A percentile compares a stretch with the other conserved stretches of the same genome.
phyloP scores from a whole-genome alignment of 2,113 vertebrate species.

The Crypturellus undulatus region DNA sequence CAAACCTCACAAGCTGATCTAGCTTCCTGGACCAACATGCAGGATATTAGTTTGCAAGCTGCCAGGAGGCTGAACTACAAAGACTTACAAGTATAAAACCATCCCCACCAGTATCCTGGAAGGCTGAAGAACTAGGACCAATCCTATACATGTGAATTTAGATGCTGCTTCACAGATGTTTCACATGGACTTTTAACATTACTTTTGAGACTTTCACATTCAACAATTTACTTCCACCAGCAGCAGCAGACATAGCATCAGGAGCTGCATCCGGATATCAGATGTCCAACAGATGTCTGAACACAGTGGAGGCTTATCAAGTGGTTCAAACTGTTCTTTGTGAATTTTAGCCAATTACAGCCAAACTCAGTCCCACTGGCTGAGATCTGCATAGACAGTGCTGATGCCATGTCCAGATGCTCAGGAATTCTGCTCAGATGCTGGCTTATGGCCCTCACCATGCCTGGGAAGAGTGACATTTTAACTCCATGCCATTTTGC shows the following conservation, averaged over 20 bases:
- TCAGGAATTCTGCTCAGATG: neutral
- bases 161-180: neutral
- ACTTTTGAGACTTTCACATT: neutral
- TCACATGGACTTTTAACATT: neutral
- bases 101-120: neutral
- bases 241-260: neutral
- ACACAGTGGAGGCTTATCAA: neutral
- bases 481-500: neutral
- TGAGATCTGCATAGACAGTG: neutral
- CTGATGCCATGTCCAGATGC: neutral
- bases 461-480: neutral
- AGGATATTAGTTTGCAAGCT: accelerated
- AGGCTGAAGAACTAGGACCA: neutral
- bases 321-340: neutral
- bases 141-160: neutral
- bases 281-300: neutral
- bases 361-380: neutral
- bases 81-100: neutral
- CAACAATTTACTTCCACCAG: neutral
- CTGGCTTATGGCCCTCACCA: neutral
- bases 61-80: neutral
- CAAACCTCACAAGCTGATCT: neutral
- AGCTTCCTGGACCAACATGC: neutral
- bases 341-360: too few species aligned
- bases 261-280: neutral